These are phyloP conservation scores for Drosophila grimshawi DNA, from an alignment of 1,140 invertebrate species.

Conservation along the genomic window DNA sequence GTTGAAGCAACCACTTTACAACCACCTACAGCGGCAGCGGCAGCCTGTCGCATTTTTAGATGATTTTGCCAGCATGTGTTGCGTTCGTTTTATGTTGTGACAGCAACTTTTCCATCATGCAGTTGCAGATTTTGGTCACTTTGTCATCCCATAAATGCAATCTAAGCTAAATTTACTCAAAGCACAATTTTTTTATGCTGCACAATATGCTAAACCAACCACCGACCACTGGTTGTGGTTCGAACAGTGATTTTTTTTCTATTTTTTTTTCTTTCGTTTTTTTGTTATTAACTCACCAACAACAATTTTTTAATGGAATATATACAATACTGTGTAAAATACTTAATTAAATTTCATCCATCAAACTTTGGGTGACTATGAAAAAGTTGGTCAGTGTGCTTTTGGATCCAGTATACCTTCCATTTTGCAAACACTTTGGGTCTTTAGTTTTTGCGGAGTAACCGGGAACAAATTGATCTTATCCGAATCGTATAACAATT, in stretches of 20 bases:
- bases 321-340: constrained; percentile 61
- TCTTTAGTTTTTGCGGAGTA: not conserved
- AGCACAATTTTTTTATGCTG: constrained; percentile 39
- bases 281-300: constrained; percentile 27
- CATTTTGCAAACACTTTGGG: not conserved
- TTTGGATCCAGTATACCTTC: not conserved
- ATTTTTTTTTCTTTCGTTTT: constrained; percentile 53
- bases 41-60: not conserved
- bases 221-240: constrained; percentile 14
- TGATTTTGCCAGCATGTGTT: constrained; percentile 25
- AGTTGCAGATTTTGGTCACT: constrained; percentile 65
- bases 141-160: constrained; percentile 78
- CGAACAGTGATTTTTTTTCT: not conserved
- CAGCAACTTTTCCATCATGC: constrained; percentile 72
- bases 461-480: no score
- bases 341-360: constrained; percentile 71
- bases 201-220: constrained; percentile 68
- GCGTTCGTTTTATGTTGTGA: constrained; percentile 69
- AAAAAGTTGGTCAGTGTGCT: not conserved
- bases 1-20: constrained; percentile 38
- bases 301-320: constrained; percentile 79
- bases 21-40: not conserved
- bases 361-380: constrained; percentile 9
- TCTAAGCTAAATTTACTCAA: constrained; percentile 71
- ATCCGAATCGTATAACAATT: no score